Evolutionary conservation across 2,888 invertebrate genomes (phyloP).

Genomic region (Machimus rusticus): DNA sequence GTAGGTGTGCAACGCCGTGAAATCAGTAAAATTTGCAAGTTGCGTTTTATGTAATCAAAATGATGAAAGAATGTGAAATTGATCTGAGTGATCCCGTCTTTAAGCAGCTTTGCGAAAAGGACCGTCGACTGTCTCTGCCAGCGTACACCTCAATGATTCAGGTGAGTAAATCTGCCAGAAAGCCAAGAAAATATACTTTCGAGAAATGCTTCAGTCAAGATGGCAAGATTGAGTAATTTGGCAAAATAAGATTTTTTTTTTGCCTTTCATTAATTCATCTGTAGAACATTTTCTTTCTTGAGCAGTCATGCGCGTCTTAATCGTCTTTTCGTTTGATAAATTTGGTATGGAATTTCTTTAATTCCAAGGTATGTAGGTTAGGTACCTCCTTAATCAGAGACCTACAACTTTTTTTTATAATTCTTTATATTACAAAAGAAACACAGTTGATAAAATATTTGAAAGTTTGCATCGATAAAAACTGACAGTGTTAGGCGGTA

Average conservation of each 20-base stretch:
- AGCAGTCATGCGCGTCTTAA: not conserved
- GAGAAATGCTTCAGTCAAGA: not conserved
- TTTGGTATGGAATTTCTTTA: not conserved
- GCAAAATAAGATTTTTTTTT: no score
- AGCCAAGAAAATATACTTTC: not conserved
- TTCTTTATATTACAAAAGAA: no score
- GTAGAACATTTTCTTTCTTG: not conserved
- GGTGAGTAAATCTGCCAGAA: not conserved
- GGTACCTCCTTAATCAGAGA: no score
- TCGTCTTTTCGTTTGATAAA: not conserved
- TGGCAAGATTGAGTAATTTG: not conserved
- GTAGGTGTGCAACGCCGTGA: not conserved
- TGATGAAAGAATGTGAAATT: slow-evolving; percentile 57
- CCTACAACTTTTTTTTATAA: no score
- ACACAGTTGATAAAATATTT: no score
- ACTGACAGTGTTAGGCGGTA: no score
- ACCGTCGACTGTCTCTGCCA: not conserved
- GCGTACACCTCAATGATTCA: not conserved
- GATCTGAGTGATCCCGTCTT: slow-evolving; percentile 55
- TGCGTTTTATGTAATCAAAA: slow-evolving; percentile 47
- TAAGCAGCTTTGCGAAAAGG: slow-evolving; percentile 43
- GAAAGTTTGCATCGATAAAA: no score
- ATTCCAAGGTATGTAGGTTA: not conserved
- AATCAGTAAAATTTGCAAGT: not conserved
- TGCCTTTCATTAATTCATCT: not conserved